Evolutionary conservation across 2,888 invertebrate genomes (phyloP), one percentile per base, ranked within the genome.

Genomic region (Elmis aenea): DNA sequence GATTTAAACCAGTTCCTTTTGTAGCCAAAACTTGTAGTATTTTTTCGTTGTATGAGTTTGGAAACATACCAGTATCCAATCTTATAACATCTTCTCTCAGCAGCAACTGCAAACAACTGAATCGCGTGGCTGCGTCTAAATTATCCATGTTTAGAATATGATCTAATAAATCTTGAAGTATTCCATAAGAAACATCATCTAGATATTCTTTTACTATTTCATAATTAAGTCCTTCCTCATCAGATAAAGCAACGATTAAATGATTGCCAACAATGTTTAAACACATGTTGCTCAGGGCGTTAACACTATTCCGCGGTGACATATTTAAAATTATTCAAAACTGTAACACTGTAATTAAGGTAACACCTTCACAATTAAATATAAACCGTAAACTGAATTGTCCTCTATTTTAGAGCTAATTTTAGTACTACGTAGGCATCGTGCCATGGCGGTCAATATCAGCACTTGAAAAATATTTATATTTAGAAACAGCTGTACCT

Each of bases 31-130:
- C 73, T 62, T 79, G 75, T 52, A 83, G 67, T 51, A 83, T 78
- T 64, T 77, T 78, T 42, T 76, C 76, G 59, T 83, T 81, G 62
- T 80, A 83, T n/a, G 77, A 78, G 51, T 77, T 75, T 1, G 83
- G 83, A 63, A 83, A 83, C 26, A 81, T 75, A 21, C 82, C 83
- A 1, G 81, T 81, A 6, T 78, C 74, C 32, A 83, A 61, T 50
- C 73, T 75, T 49, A 77, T 77, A 1, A 83, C 78, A 42, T 80
- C 80, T 43, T 77, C 74, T 57, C 79, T 77, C 34, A 83, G 71
- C 39, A 83, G 61, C 54, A 82, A 68, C 52, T 77, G 72, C 61
- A 83, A 70, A 36, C 81, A 79, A 47, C 72, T 79, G 59, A 77
- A 82, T 55, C 83, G 70, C 51, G 80, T 74, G 1, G 77, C 74